Base-by-base conservation (phyloP, 2,113 vertebrate genomes). In the Mobula hypostoma region DNA sequence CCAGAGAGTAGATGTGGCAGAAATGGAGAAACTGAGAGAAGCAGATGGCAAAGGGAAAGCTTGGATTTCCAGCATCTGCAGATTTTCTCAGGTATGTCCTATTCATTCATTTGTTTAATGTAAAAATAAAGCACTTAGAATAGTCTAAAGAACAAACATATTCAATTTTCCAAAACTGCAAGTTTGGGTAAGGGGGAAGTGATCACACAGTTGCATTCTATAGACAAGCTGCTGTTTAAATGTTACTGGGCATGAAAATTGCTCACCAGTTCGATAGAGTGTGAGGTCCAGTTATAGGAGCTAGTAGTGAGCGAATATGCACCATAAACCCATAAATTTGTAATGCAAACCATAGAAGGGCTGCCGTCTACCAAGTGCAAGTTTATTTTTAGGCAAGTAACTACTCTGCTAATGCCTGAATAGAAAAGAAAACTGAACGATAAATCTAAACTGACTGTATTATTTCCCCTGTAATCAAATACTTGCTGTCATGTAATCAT, bases 391-490 rank as follows among this genome's bases (percentile, higher is more conserved):
- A 87, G 56, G 27, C 24, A 29, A 12, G 61, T 61, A 61, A 87
- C 24, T 87, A 87, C 29, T 87, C 24, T 29, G 24, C 1, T 27
- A 58, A 61, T 15, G 83, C 83, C 56, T 61, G 27, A 21, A n/a
- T 11, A 11, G 27, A 87, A 61, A 87, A 58, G 48, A 61, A 87
- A 7, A 7, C 12, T n/a, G 27, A 87, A 27, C 9, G 21, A 61
- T 87, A 87, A 87, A 87, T 87, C 83, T 87, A 29, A 1, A 27
- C 56, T 63, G 24, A 58, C 56, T 24, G 11, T 1, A 87, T 58
- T 61, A 87, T 87, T 87, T 58, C 48, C 29, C 83, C 83, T 87
- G 56, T 29, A 87, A 87, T 87, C 56, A 87, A 87, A 87, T 61
- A 61, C 56, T 61, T 56, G 83, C 29, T 87, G 83, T 87, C 83